Base-by-base conservation (phyloP, 2,888 invertebrate genomes). In the Machimus atricapillus region DNA sequence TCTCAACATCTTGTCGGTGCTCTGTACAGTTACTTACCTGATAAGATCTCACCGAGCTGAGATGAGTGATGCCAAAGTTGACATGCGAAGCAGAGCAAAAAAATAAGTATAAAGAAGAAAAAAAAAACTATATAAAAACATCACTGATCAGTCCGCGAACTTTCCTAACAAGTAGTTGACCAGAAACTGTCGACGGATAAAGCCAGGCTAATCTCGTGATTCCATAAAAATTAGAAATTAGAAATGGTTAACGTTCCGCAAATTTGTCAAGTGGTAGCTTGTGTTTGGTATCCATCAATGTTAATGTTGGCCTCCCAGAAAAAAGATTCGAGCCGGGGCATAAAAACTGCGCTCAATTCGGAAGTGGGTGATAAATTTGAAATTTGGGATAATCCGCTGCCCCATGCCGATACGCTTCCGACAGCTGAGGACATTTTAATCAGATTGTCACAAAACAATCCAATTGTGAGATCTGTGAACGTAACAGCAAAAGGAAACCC, bases 231-330 rank as follows among this genome's bases (percentile, higher is more conserved):
- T 31, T 52, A n/a, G 8, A 40, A 12, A 40, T 40, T 19, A 81
- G 40, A 83, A 77, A 88, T 87, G 86, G 83, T 87, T 74, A 19
- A 78, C 8, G 19, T 77, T n/a, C 76, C 87, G 52, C 34, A 14
- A 56, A 52, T 87, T 66, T 88, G 87, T 58, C 81, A 81, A 86
- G 82, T 87, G 31, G 76, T 88, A 14, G 56, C 86, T 73, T 87
- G 87, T 85, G 83, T 88, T 43, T 58, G 86, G 12, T 43, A 83
- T 52, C 85, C 88, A 14, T 31, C 83, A 2, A 34, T 37, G 37
- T 82, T 58, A 77, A 86, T 76, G 27, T 34, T 56, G 16, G 56
- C 56, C 23, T 23, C n/a, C 37, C 81, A 81, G n/a, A 23, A 52
- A 23, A 66, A 66, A 2, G 27, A 14, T 9, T 6, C 31, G 37